Conservation (phyloP, 1,140 invertebrate species). For the Planococcus citri region DNA sequence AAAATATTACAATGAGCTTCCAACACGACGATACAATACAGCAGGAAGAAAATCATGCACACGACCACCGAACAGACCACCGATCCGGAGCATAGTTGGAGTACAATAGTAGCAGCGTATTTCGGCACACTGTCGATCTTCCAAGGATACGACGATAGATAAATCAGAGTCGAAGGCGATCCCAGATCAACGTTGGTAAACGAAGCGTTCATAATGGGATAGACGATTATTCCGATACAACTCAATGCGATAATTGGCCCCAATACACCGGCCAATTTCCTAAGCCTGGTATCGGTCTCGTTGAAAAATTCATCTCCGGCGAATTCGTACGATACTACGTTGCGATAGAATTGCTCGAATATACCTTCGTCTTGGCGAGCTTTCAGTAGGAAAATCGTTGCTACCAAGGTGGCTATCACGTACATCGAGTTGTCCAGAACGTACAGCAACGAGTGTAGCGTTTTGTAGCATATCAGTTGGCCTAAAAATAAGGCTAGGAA, state of each 20-base stretch:
- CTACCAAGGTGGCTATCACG: neutral
- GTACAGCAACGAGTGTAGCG: neutral
- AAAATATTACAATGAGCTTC: neutral
- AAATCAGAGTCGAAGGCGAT: neutral
- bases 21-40: neutral
- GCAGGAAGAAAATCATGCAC: neutral
- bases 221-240: neutral
- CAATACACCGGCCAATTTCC: neutral
- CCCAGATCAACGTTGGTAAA: neutral
- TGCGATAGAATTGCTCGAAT: neutral
- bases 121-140: neutral
- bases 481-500: neutral
- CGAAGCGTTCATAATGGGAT: neutral
- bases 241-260: neutral
- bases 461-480: neutral
- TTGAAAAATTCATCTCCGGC: neutral
- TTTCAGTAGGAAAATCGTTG: neutral
- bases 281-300: neutral
- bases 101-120: neutral
- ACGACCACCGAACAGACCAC: neutral
- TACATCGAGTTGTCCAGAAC: slow-evolving; percentile 7
- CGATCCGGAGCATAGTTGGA: neutral
- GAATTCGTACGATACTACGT: neutral
- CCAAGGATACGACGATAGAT: neutral
- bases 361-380: neutral